A percentile compares a stretch with the other conserved stretches of the same genome.
Evolutionary conservation across 1,140 invertebrate species (phyloP).

Genomic region (Holcopasites calliopsidis): DNA sequence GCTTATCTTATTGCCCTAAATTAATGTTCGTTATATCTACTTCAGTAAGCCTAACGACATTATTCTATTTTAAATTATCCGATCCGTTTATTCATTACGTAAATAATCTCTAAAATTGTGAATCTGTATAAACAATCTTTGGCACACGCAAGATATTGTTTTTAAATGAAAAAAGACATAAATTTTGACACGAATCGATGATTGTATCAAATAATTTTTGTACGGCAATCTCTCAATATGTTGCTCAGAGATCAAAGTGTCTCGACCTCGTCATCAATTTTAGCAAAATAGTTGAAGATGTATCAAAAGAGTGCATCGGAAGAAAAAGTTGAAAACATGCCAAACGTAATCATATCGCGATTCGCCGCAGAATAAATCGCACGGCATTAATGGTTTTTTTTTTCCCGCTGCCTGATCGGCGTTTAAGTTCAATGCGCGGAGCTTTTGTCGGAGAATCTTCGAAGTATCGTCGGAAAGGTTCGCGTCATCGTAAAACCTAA

Average conservation of each 20-base stretch:
- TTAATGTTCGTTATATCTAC: not conserved
- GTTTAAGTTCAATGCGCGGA: not conserved
- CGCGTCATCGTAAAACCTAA: conserved; percentile 28
- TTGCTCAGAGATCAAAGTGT: no score
- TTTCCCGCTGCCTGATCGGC: not conserved
- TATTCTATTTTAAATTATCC: not conserved
- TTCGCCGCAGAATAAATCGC: not conserved
- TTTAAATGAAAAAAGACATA: no score
- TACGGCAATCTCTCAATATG: no score
- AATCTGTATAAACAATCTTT: not conserved
- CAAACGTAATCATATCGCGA: not conserved
- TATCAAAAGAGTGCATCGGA: no score
- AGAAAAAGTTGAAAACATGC: not conserved
- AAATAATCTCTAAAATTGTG: not conserved
- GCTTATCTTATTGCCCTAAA: no score
- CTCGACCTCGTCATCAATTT: no score
- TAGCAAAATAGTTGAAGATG: no score
- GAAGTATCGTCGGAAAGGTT: not conserved
- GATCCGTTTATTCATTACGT: not conserved
- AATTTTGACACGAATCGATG: no score
- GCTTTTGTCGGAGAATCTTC: no score
- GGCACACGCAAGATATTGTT: no score
- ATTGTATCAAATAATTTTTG: no score
- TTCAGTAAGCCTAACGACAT: not conserved
- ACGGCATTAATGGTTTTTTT: not conserved